These are phyloP conservation scores for Raja brachyura DNA, from an alignment of 2,113 vertebrate species.

Conservation along the genomic window DNA sequence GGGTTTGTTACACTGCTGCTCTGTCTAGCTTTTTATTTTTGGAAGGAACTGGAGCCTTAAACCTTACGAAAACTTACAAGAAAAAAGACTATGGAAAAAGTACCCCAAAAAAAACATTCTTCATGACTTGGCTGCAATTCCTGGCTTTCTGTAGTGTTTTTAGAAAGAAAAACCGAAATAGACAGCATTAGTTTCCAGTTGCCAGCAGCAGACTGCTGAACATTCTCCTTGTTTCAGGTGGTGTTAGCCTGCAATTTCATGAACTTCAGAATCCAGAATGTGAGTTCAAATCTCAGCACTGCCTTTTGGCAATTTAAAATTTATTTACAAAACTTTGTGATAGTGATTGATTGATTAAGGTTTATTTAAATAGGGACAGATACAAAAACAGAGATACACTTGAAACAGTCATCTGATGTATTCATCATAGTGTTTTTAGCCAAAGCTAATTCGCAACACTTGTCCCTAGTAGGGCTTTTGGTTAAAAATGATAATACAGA, in stretches of 20 bases:
- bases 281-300: not conserved
- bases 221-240: not conserved
- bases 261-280: not conserved
- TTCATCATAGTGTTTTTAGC: no score
- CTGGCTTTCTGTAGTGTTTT: not conserved
- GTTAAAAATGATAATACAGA: no score
- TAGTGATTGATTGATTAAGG: no score
- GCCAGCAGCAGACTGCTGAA: not conserved
- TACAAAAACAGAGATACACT: no score
- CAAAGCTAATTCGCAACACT: no score
- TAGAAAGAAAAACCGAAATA: conserved; percentile 1
- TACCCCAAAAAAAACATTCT: conserved; percentile 16
- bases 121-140: not conserved
- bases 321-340: not conserved
- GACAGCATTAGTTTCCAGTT: not conserved
- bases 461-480: no score
- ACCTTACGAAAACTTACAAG: not conserved
- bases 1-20: not conserved
- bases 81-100: not conserved
- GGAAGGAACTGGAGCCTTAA: not conserved
- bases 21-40: not conserved
- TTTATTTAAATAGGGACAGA: no score
- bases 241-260: not conserved
- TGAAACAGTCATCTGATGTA: no score
- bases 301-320: not conserved